Base-by-base conservation (phyloP, 2,113 vertebrate genomes). In the Phaethon lepturus region DNA sequence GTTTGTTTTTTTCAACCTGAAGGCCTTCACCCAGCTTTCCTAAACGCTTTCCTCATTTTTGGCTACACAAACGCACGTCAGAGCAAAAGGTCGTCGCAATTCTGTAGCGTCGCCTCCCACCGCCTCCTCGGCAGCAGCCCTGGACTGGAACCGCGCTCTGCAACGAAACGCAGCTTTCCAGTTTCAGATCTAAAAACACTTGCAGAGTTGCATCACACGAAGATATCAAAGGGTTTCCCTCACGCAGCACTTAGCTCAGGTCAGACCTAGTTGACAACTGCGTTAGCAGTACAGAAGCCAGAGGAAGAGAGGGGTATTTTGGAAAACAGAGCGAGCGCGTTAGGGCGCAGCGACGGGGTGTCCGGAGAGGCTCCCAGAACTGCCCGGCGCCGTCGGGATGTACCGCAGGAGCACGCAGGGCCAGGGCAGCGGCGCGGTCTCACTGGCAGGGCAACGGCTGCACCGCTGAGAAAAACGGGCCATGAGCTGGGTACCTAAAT, bases 31-130 rank as follows among this genome's bases (percentile, higher is more conserved):
- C 16, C 31, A 62, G 71, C 59, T 50, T 62, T 68, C 44, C n/a
- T 11, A 28, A 15, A 50, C 20, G 47, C 45, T 24, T 53, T 68
- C 44, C 38, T 84, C 64, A 17, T 33, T 90, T 88, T 64, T 63
- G n/a, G 44, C 67, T 59, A 56, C 28, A 29, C 2, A 24, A 77
- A 24, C 0, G 0, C 47, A 16, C 9, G 29, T 29, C 2, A 3
- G 49, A 90, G 67, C 56, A 88, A 83, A 92, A 92, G 10, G 44
- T 72, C 81, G 74, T 50, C 35, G n/a, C 13, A 38, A 60, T 60
- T 49, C 66, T 62, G 33, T 40, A 75, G 6, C 49, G 7, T 1
- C 16, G 6, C 24, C 42, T 75, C 89, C 86, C 73, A 42, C 23
- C 2, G n/a, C 62, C 49, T n/a, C 89, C 26, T 42, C 24, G 0